Evolutionary conservation across 2,888 invertebrate genomes (phyloP).

Genomic region (Scaptomyza polygonia): DNA sequence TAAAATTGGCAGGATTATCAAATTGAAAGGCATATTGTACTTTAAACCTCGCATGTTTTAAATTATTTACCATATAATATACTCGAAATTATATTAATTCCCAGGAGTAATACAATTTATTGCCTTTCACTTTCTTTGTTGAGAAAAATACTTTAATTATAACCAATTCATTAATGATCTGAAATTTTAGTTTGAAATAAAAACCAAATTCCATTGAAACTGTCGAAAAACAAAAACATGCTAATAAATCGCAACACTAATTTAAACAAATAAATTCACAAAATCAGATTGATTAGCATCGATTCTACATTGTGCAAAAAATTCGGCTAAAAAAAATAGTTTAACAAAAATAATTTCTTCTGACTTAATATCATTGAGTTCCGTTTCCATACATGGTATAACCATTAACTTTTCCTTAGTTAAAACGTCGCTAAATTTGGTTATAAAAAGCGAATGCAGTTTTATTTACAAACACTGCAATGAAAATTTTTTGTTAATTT

Average conservation of each 20-base stretch:
- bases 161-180: neutral
- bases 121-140: neutral
- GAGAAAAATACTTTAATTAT: neutral
- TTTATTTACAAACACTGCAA: too few relatives aligned
- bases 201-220: neutral
- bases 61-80: too few relatives aligned
- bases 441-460: neutral
- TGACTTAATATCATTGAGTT: neutral
- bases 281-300: neutral
- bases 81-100: neutral
- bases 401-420: neutral
- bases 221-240: neutral
- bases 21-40: neutral
- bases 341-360: neutral
- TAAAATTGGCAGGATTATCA: neutral
- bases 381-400: neutral
- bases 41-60: slow-evolving; percentile 4
- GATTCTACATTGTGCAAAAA: neutral
- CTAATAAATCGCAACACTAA: neutral
- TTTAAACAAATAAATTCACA: neutral
- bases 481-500: too few relatives aligned
- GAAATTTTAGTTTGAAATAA: neutral
- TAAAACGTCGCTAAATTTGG: neutral
- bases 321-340: neutral
- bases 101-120: neutral